A percentile compares a stretch with the other conserved stretches of the same genome.
phyloP scores from a whole-genome alignment of 2,113 vertebrate genomes.

The Apeltes quadracus region DNA sequence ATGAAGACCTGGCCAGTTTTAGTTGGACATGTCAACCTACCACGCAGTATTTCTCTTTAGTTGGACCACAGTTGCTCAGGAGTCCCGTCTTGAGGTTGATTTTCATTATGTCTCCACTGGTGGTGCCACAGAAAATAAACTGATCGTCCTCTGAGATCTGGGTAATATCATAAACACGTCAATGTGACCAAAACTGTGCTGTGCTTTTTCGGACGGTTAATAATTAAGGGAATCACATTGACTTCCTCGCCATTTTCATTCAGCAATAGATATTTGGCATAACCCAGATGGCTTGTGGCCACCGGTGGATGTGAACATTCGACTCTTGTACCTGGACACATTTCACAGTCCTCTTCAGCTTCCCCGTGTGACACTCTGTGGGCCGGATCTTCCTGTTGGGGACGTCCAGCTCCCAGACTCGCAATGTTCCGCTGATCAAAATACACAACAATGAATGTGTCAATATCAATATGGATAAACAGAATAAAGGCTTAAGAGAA shows the following conservation, averaged over 20 bases:
- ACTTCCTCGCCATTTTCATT: neutral
- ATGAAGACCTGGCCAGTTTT: neutral
- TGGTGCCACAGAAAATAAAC: slow-evolving; percentile 88
- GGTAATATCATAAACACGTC: neutral
- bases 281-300: neutral
- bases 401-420: slow-evolving; percentile 88
- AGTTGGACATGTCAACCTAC: slow-evolving; percentile 70
- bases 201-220: neutral
- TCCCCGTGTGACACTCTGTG: slow-evolving; percentile 82
- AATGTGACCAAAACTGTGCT: neutral
- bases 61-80: slow-evolving; percentile 80
- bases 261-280: neutral
- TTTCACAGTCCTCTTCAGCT: slow-evolving; percentile 80
- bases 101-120: slow-evolving; percentile 88
- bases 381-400: slow-evolving; percentile 84
- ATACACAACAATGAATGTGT: neutral
- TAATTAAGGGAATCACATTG: neutral
- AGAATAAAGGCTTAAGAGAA: neutral
- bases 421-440: slow-evolving; percentile 82
- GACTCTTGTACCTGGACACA: slow-evolving; percentile 80
- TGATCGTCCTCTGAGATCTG: slow-evolving; percentile 83
- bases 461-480: neutral
- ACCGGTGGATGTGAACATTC: neutral
- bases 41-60: slow-evolving; percentile 81
- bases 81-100: slow-evolving; percentile 78